Evolutionary conservation across 1,140 invertebrate genomes (phyloP).

Genomic region (Drosophila sechellia): DNA sequence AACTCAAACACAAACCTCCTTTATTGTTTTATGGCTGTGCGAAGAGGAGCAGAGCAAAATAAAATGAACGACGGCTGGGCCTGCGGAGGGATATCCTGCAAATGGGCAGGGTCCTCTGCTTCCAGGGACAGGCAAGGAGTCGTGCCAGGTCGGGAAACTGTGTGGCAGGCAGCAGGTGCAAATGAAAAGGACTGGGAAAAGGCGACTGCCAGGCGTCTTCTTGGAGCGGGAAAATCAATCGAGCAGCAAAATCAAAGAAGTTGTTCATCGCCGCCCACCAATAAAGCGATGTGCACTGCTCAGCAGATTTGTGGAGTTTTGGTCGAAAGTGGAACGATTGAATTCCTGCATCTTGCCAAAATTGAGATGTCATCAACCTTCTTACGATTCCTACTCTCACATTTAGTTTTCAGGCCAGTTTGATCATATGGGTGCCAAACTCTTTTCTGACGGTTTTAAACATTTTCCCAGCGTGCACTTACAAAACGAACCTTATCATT

Average conservation of each 20-base stretch:
- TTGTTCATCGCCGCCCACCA: slow-evolving; percentile 14
- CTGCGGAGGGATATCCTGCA: slow-evolving; percentile 42
- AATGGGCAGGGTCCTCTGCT: slow-evolving; percentile 40
- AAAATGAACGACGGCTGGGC: slow-evolving; percentile 31
- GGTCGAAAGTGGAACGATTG: not conserved
- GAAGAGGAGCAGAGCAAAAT: slow-evolving; percentile 53
- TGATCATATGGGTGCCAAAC: too few species aligned
- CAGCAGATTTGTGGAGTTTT: not conserved
- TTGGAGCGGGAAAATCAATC: slow-evolving; percentile 74
- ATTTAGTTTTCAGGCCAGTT: too few species aligned
- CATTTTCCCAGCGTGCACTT: not conserved
- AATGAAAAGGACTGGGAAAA: slow-evolving; percentile 60
- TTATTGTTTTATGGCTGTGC: slow-evolving; percentile 75
- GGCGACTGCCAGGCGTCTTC: slow-evolving; percentile 5
- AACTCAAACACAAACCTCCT: slow-evolving; percentile 59
- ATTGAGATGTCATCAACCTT: too few species aligned
- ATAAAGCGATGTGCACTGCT: slow-evolving; percentile 19
- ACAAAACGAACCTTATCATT: slow-evolving; percentile 8
- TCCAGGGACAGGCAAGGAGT: slow-evolving; percentile 31
- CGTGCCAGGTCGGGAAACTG: slow-evolving; percentile 51
- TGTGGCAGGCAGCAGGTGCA: slow-evolving; percentile 64
- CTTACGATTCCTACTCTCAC: too few species aligned
- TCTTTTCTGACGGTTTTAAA: too few species aligned
- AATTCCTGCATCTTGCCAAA: too few species aligned
- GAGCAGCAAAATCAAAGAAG: slow-evolving; percentile 66